Evolutionary conservation across 2,113 vertebrate genomes (phyloP).

Genomic region (Sterna hirundo): DNA sequence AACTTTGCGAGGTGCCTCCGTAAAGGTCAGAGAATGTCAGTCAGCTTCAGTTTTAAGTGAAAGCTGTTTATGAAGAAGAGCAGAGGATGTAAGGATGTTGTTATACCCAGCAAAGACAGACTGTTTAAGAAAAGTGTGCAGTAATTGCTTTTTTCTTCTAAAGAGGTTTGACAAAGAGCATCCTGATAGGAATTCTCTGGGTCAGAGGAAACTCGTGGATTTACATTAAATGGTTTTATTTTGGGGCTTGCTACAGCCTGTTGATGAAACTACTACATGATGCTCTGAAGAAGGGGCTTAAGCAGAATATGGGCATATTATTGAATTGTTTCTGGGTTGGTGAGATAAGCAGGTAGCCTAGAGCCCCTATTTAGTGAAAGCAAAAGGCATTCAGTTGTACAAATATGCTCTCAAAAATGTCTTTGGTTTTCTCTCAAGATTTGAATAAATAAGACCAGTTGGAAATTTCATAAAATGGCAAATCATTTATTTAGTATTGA

Average conservation of each 20-base stretch:
- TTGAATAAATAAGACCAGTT: not conserved
- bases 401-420: not conserved
- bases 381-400: not conserved
- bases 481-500: not conserved
- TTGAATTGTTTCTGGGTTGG: not conserved
- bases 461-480: not conserved
- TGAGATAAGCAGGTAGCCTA: constrained; percentile 8
- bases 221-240: not conserved
- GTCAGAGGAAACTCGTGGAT: not conserved
- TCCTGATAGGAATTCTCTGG: not conserved
- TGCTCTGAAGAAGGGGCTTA: not conserved
- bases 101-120: not conserved
- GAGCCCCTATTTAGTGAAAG: not conserved
- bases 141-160: not conserved
- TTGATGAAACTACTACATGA: not conserved
- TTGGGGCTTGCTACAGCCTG: not conserved
- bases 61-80: not conserved
- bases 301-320: not conserved
- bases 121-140: not conserved
- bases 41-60: not conserved
- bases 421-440: not conserved
- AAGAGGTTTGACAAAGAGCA: not conserved
- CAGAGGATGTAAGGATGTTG: not conserved
- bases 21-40: not conserved
- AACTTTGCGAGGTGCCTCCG: not conserved